These are phyloP conservation scores for Phalangium opilio DNA, from an alignment of 2,888 invertebrate genomes.

Conservation along the genomic window DNA sequence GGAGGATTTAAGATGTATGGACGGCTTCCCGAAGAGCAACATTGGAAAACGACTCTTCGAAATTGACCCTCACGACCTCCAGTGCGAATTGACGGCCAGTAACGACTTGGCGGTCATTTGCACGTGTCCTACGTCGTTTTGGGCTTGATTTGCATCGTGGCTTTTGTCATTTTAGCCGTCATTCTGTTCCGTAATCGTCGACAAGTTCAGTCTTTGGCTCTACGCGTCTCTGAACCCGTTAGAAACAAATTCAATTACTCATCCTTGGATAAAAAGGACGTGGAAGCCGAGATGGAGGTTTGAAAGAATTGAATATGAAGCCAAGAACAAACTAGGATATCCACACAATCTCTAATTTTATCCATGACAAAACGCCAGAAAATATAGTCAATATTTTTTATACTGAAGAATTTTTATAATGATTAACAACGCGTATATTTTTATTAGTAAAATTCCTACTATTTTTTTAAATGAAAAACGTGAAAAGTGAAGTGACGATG, in stretches of 20 bases:
- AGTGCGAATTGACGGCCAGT: constrained; percentile 21
- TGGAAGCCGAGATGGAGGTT: constrained; percentile 8
- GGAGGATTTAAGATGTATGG: constrained; percentile 39
- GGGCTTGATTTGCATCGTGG: constrained; percentile 39
- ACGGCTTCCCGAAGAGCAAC: constrained; percentile 26
- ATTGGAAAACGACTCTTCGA: constrained; percentile 20
- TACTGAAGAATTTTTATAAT: too few relatives aligned
- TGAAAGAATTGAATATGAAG: neutral
- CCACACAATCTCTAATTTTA: too few relatives aligned
- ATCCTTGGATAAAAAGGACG: constrained; percentile 11
- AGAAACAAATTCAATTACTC: constrained; percentile 15
- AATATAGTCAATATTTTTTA: too few relatives aligned
- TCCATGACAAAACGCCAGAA: too few relatives aligned
- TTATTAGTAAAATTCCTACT: too few relatives aligned
- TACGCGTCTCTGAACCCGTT: constrained; percentile 8
- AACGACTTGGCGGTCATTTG: constrained; percentile 21
- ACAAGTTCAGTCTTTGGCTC: constrained; percentile 2
- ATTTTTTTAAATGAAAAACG: too few relatives aligned
- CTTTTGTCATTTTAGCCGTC: constrained; percentile 42
- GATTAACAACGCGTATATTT: too few relatives aligned
- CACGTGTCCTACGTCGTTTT: constrained; percentile 36
- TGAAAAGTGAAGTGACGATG: too few relatives aligned
- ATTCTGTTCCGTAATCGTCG: constrained; percentile 46
- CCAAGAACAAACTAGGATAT: too few relatives aligned
- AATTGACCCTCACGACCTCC: constrained; percentile 19